Conservation (phyloP, 2,797 vertebrate species). For the Tolypeutes matacus region DNA sequence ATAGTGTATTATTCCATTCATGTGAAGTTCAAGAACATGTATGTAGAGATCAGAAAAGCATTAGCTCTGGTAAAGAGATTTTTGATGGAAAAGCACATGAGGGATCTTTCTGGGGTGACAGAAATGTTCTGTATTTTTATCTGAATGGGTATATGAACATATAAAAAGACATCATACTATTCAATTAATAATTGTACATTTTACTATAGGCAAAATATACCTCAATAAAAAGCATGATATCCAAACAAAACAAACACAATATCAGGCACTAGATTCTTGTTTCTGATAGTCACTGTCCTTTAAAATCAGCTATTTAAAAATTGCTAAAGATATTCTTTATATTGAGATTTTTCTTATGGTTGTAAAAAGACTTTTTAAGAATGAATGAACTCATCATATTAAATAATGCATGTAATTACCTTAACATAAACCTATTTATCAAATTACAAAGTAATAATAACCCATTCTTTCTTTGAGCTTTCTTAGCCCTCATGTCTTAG, state of each 20-base stretch:
- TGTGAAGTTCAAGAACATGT: not conserved
- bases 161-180: not conserved
- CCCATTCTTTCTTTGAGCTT: not conserved
- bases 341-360: not conserved
- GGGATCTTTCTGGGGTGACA: not conserved
- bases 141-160: not conserved
- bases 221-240: not conserved
- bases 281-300: not conserved
- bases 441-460: not conserved
- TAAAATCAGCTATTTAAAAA: not conserved
- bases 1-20: not conserved
- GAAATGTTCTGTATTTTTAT: not conserved
- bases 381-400: not conserved
- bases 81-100: not conserved
- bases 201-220: not conserved
- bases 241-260: not conserved
- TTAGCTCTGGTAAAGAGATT: not conserved
- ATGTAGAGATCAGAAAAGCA: not conserved
- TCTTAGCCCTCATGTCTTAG: not conserved
- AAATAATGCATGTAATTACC: not conserved
- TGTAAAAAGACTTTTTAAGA: not conserved
- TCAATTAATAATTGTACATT: not conserved
- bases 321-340: not conserved
- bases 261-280: not conserved
- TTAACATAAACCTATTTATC: not conserved